Conservation (phyloP, 2,113 vertebrate species). For the Mohoua ochrocephala region DNA sequence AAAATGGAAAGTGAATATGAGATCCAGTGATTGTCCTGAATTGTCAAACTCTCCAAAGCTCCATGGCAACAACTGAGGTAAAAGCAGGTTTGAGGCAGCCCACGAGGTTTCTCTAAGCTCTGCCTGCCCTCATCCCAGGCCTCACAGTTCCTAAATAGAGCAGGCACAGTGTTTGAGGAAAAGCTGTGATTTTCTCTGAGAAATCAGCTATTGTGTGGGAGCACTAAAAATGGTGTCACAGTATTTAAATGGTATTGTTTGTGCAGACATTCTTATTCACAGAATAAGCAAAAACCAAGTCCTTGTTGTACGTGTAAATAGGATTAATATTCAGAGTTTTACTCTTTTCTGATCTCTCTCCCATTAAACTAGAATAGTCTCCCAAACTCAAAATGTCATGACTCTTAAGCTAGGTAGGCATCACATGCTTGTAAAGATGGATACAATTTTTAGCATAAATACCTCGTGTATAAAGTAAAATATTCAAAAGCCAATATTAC, state of each 20-base stretch:
- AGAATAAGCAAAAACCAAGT: neutral
- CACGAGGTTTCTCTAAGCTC: neutral
- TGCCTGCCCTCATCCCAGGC: slow-evolving; percentile 8
- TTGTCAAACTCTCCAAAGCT: slow-evolving; percentile 10
- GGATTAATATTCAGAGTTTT: neutral
- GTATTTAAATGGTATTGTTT: neutral
- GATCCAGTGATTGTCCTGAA: neutral
- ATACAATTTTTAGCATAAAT: neutral
- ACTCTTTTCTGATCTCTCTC: neutral
- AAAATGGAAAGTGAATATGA: neutral
- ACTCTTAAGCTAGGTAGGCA: neutral
- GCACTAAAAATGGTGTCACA: neutral
- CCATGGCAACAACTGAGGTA: slow-evolving; percentile 42
- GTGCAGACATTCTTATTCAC: neutral
- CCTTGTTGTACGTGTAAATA: neutral
- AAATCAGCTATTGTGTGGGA: neutral
- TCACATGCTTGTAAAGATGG: neutral
- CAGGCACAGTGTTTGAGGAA: neutral
- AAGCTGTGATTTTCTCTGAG: slow-evolving; percentile 32
- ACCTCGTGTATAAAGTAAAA: neutral
- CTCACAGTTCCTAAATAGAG: slow-evolving; percentile 9
- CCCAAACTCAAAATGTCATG: neutral
- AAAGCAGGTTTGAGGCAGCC: slow-evolving; percentile 25
- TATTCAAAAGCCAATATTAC: neutral
- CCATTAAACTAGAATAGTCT: neutral